Percentiles rank a stretch among this genome's conserved stretches.
Conservation (phyloP, 2,888 invertebrate species). For the Tipula unca region DNA sequence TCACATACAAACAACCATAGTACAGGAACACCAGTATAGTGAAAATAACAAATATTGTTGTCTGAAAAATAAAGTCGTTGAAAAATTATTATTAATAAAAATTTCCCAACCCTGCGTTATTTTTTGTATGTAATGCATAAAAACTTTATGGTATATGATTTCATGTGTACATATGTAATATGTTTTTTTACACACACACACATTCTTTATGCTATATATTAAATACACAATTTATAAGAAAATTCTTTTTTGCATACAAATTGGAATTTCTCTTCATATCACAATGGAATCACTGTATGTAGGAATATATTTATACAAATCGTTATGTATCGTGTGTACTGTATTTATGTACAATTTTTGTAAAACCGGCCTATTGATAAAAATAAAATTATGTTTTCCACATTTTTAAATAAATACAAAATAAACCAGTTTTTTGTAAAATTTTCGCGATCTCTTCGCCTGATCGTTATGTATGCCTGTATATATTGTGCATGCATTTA, state of each 20-base stretch:
- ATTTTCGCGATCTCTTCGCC: neutral
- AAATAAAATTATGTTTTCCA: neutral
- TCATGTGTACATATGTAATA: neutral
- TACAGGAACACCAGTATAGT: neutral
- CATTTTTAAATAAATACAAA: neutral
- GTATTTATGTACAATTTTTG: neutral
- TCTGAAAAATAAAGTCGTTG: neutral
- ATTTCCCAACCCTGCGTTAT: neutral
- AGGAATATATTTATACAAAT: neutral
- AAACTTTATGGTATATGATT: neutral
- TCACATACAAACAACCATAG: neutral
- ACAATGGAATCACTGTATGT: neutral
- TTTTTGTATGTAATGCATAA: neutral
- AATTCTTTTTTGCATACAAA: neutral
- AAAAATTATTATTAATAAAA: neutral
- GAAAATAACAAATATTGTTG: neutral
- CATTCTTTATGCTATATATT: neutral
- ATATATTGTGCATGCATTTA: neutral
- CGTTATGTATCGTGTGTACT: neutral
- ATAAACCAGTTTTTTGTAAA: neutral
- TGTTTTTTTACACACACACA: neutral
- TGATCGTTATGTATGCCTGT: too few relatives aligned
- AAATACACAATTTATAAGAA: neutral
- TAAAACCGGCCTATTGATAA: conserved; percentile 9
- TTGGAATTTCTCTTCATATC: neutral